A percentile compares a stretch with the other conserved stretches of the same genome.
Evolutionary conservation across 2,888 invertebrate genomes (phyloP).

Genomic region (Mythimna vitellina): DNA sequence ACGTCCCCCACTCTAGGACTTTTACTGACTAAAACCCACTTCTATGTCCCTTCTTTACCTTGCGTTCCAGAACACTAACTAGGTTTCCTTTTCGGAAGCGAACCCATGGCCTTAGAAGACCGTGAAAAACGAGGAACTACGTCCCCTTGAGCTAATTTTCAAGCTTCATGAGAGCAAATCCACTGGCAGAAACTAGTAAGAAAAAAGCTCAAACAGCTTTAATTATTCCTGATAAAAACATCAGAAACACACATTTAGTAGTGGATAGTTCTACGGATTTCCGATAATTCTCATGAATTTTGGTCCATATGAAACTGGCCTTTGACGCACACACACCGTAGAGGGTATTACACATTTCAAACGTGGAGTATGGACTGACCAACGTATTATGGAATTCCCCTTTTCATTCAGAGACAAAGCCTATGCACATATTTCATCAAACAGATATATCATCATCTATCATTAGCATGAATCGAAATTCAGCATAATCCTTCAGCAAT

Average conservation of each 20-base stretch:
- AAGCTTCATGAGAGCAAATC: too few species aligned
- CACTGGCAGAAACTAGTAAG: not conserved
- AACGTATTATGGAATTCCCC: constrained; percentile 1
- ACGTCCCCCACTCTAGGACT: too few species aligned
- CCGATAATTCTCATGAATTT: not conserved
- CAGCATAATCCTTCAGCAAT: constrained; percentile 16
- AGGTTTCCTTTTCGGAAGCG: too few species aligned
- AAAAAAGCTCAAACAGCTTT: not conserved
- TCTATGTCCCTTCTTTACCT: too few species aligned
- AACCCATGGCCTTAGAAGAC: too few species aligned
- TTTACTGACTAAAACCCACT: too few species aligned
- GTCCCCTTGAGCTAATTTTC: too few species aligned
- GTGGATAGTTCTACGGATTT: not conserved
- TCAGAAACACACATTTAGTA: not conserved
- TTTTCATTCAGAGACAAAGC: constrained; percentile 15
- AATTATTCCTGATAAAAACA: too few species aligned
- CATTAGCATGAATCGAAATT: constrained; percentile 19
- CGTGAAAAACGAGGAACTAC: too few species aligned
- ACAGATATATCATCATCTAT: constrained; percentile 14
- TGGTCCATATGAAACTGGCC: not conserved
- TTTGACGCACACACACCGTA: not conserved
- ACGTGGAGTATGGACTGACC: not conserved
- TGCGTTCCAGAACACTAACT: too few species aligned
- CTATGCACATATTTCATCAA: constrained; percentile 1
- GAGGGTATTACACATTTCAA: too few species aligned